phyloP scores from a whole-genome alignment of 1,140 invertebrate genomes.

The Cyclargus thomasi region DNA sequence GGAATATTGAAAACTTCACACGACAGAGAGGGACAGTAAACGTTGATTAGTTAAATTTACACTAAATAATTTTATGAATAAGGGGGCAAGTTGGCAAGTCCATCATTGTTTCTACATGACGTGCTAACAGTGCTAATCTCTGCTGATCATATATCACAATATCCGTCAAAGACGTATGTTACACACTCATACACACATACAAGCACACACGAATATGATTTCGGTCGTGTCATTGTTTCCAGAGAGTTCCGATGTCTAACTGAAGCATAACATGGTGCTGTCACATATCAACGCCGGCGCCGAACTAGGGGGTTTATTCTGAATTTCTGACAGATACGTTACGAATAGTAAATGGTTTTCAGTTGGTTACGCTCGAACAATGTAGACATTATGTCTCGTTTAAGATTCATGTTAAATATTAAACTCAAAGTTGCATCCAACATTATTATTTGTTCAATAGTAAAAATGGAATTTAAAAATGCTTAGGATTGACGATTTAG shows the following conservation, averaged over 20 bases:
- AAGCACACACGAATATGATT: slow-evolving; percentile 27
- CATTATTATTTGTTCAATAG: too few species aligned
- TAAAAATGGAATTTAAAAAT: too few species aligned
- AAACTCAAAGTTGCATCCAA: too few species aligned
- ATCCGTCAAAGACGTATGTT: not conserved
- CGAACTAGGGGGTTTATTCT: slow-evolving; percentile 24
- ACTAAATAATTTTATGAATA: too few species aligned
- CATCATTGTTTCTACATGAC: not conserved
- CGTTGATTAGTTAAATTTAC: too few species aligned
- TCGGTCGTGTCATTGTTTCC: slow-evolving; percentile 37
- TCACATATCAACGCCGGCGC: slow-evolving; percentile 39
- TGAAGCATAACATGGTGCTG: slow-evolving; percentile 41
- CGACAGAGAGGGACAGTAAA: too few species aligned
- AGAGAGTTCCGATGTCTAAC: slow-evolving; percentile 36
- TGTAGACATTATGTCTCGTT: too few species aligned
- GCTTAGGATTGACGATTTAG: too few species aligned
- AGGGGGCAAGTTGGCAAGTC: not conserved
- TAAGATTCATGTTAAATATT: too few species aligned
- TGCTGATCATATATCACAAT: not conserved
- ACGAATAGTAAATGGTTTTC: not conserved
- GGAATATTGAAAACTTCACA: too few species aligned
- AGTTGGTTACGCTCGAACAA: not conserved
- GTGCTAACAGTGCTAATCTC: not conserved
- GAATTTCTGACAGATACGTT: not conserved
- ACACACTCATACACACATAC: not conserved